A percentile compares a stretch with the other conserved stretches of the same genome.
Conservation (phyloP, 2,797 vertebrate species). For the Neosilurus hyrtlii region DNA sequence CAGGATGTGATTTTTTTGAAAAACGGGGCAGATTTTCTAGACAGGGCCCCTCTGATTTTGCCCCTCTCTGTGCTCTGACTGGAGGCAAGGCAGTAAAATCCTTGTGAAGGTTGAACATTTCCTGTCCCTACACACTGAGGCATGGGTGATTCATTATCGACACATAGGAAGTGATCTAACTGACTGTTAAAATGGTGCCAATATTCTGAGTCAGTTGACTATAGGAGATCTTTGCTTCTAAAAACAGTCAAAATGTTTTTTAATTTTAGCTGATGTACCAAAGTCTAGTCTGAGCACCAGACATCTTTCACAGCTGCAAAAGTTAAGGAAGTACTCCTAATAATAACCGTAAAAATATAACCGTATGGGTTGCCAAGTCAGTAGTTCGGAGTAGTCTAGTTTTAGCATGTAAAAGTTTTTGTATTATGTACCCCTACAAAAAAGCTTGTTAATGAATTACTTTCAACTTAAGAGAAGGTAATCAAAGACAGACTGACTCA, state of each 20-base stretch:
- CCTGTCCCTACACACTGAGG: slow-evolving; percentile 24
- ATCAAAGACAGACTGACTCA: slow-evolving; percentile 19
- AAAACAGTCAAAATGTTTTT: slow-evolving; percentile 36
- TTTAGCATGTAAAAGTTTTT: neutral
- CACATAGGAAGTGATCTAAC: slow-evolving; percentile 64
- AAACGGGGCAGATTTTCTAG: neutral
- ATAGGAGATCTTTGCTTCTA: neutral
- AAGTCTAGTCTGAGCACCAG: slow-evolving; percentile 20
- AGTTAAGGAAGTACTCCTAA: too few species aligned
- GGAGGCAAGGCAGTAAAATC: slow-evolving; percentile 33
- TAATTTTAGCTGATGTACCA: slow-evolving; percentile 25
- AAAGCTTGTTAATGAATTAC: slow-evolving; percentile 16
- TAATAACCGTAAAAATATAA: too few species aligned
- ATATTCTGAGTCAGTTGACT: slow-evolving; percentile 41
- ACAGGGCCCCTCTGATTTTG: neutral
- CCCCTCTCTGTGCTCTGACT: slow-evolving; percentile 13
- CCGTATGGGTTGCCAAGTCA: neutral
- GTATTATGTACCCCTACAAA: slow-evolving; percentile 8
- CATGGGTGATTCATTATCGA: slow-evolving; percentile 51
- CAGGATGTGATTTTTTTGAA: neutral
- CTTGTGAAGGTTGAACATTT: slow-evolving; percentile 32
- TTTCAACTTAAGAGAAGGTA: neutral
- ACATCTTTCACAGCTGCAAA: neutral
- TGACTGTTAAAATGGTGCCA: slow-evolving; percentile 48
- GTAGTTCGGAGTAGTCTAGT: neutral